Base-by-base conservation (phyloP, 2,113 vertebrate genomes). In the Echinops telfairi region DNA sequence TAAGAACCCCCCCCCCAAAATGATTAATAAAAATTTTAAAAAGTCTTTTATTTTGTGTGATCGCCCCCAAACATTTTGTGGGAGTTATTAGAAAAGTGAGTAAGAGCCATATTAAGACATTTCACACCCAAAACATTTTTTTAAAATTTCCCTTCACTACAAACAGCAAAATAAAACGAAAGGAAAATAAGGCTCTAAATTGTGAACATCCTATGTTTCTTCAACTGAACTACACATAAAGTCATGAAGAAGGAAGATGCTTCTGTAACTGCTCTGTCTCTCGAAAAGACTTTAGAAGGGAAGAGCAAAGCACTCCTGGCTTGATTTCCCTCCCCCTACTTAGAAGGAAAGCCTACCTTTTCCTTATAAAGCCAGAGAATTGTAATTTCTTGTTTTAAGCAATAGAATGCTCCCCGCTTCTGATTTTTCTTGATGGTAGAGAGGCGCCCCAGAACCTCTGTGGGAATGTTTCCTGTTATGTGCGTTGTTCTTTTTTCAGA, bases 141-240 rank as follows among this genome's bases (percentile, higher is more conserved):
- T 53, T 53, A 53, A 53, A 53, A 14, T 53, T 53, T 53, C 47
- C 9, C 47, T 53, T 40, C 40, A 40, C 40, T 22, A 64, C 19
- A 19, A 27, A 66, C 23, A 66, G 5, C 23, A 66, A 68, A 68
- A 68, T 68, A 68, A 31, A 68, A 68, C 15, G 29, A 31, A 31
- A 68, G 31, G 29, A 3, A 68, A 90, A 88, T 53, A 95, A 73
- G 4, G 3, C 47, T 93, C 66, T 89, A 84, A 94, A 95, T 95
- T 80, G 90, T 20, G 53, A 92, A 83, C 43, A 86, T 60, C 38
- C 15, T 70, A 58, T 64, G 57, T 47, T 77, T 11, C 40, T 93
- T 81, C 89, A 76, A 95, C 29, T 62, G 73, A 78, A 86, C 12
- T 85, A 83, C 33, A 58, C 25, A 38, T 6, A 20, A 12, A 87